Evolutionary conservation across 2,113 vertebrate species (phyloP).

Genomic region (Candoia aspera): DNA sequence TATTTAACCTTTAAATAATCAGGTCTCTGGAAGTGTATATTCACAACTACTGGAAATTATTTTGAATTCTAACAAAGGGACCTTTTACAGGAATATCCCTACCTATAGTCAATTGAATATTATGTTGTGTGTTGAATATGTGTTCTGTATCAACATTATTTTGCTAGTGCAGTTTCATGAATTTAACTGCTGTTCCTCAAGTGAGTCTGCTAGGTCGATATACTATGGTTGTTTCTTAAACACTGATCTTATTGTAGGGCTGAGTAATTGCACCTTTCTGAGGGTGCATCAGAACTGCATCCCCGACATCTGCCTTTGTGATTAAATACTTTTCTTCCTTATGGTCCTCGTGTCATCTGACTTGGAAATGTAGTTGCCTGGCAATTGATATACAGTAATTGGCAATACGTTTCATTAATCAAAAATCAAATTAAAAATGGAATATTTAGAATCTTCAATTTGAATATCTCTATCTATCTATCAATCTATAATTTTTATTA

Average conservation of each 20-base stretch:
- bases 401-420: too few species aligned
- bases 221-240: rapidly evolving
- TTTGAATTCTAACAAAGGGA: background rate
- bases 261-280: background rate
- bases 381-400: too few species aligned
- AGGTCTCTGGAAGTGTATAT: background rate
- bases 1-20: background rate
- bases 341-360: too few species aligned
- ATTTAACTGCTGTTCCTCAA: background rate
- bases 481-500: too few species aligned
- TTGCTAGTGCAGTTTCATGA: background rate
- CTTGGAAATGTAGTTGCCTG: too few species aligned
- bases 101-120: background rate
- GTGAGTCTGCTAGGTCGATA: background rate
- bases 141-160: background rate
- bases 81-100: background rate
- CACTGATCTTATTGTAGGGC: background rate
- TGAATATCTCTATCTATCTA: too few species aligned
- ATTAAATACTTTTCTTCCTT: too few species aligned
- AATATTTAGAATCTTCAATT: too few species aligned
- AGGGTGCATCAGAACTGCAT: too few species aligned
- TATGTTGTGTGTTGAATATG: background rate
- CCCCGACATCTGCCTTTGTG: too few species aligned
- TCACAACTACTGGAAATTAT: background rate
- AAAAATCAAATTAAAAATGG: too few species aligned